Evolutionary conservation across 2,113 vertebrate genomes (phyloP), one percentile per base, ranked within the genome.

Genomic region (Sciurus niger): DNA sequence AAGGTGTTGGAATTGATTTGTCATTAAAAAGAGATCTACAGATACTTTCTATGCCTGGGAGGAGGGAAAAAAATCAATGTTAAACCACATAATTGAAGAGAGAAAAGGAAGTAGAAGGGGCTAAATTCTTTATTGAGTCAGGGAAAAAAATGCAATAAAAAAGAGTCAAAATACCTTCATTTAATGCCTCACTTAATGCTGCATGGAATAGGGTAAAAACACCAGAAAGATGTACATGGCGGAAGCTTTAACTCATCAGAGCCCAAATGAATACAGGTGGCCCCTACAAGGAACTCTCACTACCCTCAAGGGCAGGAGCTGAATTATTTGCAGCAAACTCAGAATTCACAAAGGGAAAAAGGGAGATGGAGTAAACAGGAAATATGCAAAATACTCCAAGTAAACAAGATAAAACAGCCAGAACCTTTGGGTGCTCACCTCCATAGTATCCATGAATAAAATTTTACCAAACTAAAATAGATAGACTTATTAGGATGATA

Each of bases 1-100:
- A 93, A 97, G 96, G 95, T 93, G 32, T 68, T 95, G 60, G 78
- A 90, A 98, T 95, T 96, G 97, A 97, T 98, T 98, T 98, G 95
- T 97, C 96, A 97, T 98, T 98, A 98, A 76, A 51, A 96, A 77
- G 83, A 96, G 87, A 98, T 96, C 92, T 92, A 48, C 63, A 98
- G 86, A 37, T 89, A 96, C 17, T 94, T 96, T 89, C 96, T 82
- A 92, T 63, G 92, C 70, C 72, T 97, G 96, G 82, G 91, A 86
- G 60, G 55, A 93, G 46, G 17, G 7, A 40, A 84, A 98, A 97
- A 90, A 96, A 96, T 95, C 94, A 93, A 13, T 97, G 80, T 73
- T 96, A 93, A 94, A 84, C 58, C 94, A 24, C 34, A 30, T 55
- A 55, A 85, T 72, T 90, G 91, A 74, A 76, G 55, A 94, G 28